Base-by-base conservation (phyloP, 2,888 invertebrate genomes). In the Oxytorus armatus region DNA sequence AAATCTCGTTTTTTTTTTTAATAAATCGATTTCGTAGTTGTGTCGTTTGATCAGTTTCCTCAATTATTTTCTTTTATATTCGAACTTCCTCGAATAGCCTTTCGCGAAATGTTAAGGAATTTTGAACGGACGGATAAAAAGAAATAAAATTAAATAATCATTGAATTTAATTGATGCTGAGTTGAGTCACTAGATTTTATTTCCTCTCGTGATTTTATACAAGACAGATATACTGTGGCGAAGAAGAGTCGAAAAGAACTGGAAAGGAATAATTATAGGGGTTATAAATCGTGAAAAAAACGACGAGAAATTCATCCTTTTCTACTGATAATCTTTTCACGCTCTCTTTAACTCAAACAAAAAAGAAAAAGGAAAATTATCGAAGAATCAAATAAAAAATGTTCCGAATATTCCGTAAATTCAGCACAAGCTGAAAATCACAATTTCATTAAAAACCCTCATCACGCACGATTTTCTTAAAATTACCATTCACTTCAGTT, bases 301-400 rank as follows among this genome's bases (percentile, higher is more conserved):
- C n/a, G n/a, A n/a, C n/a, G n/a, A n/a, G n/a, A 29, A 5, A 29
- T 29, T 29, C 11, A 10, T 4, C 25, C 25, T 53, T 25, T 8
- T 53, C 25, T 23, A n/a, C 29, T 53, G 5, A n/a, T 5, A 8
- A 51, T n/a, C n/a, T 3, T 25, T 51, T 51, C 51, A 1, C n/a
- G 1, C 49, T 21, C 18, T 49, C 18, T 49, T 49, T 49, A 49
- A 2, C 5, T 29, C 5, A 3, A 29, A 5, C 39, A 10, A 11
- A 8, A 11, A n/a, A 53, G 3, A n/a, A 8, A 16, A 16, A 33
- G 16, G 11, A 57, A 57, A 57, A 36, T 33, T 33, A 33, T 57
- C n/a, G n/a, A n/a, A 33, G 5, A 33, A 57, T 57, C 16, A 10
- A 25, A 57, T 53, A 14, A 65, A 66, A 66, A 66, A 66, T 29